A percentile compares a stretch with the other conserved stretches of the same genome.
phyloP scores from a whole-genome alignment of 2,797 vertebrate species.

The Malacoraja senta region DNA sequence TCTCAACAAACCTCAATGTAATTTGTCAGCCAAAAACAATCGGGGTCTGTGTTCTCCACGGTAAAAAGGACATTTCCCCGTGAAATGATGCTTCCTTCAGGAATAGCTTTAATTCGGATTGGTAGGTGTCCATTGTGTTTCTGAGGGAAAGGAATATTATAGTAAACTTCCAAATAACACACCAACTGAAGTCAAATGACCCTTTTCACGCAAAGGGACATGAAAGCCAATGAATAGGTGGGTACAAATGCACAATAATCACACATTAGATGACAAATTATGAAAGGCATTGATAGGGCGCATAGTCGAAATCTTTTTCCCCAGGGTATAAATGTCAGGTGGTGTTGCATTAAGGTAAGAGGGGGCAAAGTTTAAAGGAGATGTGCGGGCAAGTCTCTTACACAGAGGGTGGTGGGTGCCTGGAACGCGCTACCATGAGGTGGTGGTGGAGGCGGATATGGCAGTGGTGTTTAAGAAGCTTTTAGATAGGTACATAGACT shows the following conservation, averaged over 20 bases:
- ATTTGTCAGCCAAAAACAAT: conserved; percentile 68
- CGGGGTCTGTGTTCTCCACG: conserved; percentile 67
- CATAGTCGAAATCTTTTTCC: no score
- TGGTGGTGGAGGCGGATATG: no score
- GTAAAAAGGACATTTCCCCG: conserved; percentile 69
- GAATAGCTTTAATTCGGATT: conserved; percentile 65
- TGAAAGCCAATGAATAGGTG: not conserved
- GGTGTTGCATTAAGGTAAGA: no score
- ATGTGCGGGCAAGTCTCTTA: no score
- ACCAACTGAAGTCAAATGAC: not conserved
- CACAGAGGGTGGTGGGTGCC: no score
- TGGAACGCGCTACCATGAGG: no score
- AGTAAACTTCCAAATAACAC: not conserved
- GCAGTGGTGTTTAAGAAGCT: no score
- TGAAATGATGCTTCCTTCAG: conserved; percentile 62
- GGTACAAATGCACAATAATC: not conserved
- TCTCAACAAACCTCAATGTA: conserved; percentile 59
- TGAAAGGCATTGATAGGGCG: no score
- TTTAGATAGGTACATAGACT: no score
- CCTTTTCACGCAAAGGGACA: not conserved
- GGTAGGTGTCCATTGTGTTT: conserved; percentile 65
- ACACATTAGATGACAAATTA: not conserved
- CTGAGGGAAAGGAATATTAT: conserved; percentile 46
- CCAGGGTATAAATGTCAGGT: no score
- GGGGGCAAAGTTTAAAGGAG: no score